These are phyloP conservation scores for Caenorhabditis sp. DNA, from an alignment of 2,888 invertebrate genomes.

Conservation along the genomic window DNA sequence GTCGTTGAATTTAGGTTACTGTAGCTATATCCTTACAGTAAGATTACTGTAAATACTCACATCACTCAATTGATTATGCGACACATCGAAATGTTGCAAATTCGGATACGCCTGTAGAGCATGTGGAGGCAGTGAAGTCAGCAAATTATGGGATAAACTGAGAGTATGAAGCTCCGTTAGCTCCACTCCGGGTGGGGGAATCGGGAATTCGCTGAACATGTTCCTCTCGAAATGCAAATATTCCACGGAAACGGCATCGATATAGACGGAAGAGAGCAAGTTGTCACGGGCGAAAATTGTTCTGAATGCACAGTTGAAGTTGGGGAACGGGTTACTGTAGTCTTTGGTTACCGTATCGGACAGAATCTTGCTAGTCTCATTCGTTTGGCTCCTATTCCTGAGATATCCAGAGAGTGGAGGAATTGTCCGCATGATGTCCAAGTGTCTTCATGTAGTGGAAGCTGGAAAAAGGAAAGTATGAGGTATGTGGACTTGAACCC, in stretches of 20 bases:
- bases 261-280: conserved; percentile 57
- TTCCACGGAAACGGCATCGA: conserved; percentile 65
- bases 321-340: too few relatives aligned
- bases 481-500: too few relatives aligned
- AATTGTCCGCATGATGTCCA: conserved; percentile 73
- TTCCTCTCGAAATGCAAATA: conserved; percentile 68
- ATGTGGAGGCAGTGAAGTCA: conserved; percentile 71
- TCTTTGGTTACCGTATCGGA: conserved; percentile 66
- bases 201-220: conserved; percentile 71
- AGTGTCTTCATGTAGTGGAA: conserved; percentile 54
- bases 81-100: conserved; percentile 77
- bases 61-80: conserved; percentile 72
- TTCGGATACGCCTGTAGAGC: conserved; percentile 71
- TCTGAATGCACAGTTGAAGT: conserved; percentile 18
- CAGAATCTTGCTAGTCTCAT: conserved; percentile 67
- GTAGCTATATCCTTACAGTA: too few relatives aligned
- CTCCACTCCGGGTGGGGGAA: conserved; percentile 64
- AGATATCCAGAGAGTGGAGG: conserved; percentile 76
- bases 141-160: conserved; percentile 73
- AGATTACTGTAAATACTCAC: conserved; percentile 15
- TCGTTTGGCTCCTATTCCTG: conserved; percentile 66
- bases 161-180: conserved; percentile 74
- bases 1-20: too few relatives aligned
- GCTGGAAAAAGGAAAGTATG: conserved; percentile 22
- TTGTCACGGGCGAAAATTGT: conserved; percentile 72